Percentiles rank a stretch among this genome's conserved stretches.
Evolutionary conservation across 2,888 invertebrate genomes (phyloP).

Genomic region (Chalcosyrphus nemorum): DNA sequence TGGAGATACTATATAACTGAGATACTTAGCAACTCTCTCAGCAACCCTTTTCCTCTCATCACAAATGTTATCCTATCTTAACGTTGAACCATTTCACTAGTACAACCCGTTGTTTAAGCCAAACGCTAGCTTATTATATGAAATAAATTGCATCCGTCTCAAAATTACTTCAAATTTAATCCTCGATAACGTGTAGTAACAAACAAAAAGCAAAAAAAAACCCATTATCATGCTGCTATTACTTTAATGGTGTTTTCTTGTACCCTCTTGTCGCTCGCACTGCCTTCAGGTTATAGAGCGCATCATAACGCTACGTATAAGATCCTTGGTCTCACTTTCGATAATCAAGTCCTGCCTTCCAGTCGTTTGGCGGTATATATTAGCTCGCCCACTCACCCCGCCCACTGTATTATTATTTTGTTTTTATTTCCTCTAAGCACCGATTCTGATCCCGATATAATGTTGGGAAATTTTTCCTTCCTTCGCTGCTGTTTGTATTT

Average conservation of each 20-base stretch:
- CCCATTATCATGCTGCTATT: constrained; percentile 32
- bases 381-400: background rate
- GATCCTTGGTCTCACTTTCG: constrained; percentile 37
- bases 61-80: constrained; percentile 16
- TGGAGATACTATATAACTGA: too few species aligned
- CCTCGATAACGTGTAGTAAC: constrained; percentile 19
- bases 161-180: constrained; percentile 38
- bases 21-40: too few species aligned
- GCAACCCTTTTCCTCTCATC: too few species aligned
- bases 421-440: background rate
- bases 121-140: background rate
- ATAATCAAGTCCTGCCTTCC: constrained; percentile 27
- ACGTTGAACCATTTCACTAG: background rate
- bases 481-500: background rate
- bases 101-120: background rate
- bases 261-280: background rate
- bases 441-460: background rate
- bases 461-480: background rate
- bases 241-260: constrained; percentile 45
- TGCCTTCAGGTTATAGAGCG: background rate
- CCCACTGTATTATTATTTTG: background rate
- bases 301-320: constrained; percentile 24
- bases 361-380: constrained; percentile 1
- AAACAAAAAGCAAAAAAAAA: constrained; percentile 1
- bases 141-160: constrained; percentile 39